phyloP scores from a whole-genome alignment of 2,797 vertebrate genomes.

The Phoxinus dragarum region DNA sequence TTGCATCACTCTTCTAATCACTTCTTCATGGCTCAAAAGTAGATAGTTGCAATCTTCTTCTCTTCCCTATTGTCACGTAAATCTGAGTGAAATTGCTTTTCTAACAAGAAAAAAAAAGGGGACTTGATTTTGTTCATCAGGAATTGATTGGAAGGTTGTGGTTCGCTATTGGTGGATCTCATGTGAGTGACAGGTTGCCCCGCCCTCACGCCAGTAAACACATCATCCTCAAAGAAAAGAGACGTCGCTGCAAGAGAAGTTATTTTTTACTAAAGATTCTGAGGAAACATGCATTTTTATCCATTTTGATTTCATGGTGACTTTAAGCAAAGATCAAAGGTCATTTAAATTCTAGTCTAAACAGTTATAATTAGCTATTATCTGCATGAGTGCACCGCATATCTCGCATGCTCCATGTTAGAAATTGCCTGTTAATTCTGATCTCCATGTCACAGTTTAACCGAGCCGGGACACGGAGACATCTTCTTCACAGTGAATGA shows the following conservation, averaged over 20 bases:
- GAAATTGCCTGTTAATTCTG: slow-evolving; percentile 17
- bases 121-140: neutral
- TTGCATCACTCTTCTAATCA: neutral
- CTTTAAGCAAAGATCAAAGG: slow-evolving; percentile 8
- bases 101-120: neutral
- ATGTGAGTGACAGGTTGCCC: neutral
- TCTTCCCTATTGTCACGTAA: neutral
- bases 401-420: neutral
- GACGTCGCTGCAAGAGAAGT: neutral
- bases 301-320: neutral
- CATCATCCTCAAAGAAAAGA: neutral
- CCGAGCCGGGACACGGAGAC: slow-evolving; percentile 16
- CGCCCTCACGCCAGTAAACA: neutral
- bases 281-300: neutral
- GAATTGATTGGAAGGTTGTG: neutral
- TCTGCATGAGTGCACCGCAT: slow-evolving; percentile 14
- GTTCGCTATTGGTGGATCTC: neutral
- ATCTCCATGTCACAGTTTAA: slow-evolving; percentile 10
- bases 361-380: slow-evolving; percentile 1
- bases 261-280: neutral
- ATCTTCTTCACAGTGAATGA: slow-evolving; percentile 63
- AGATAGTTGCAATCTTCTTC: neutral
- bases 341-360: neutral
- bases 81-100: neutral
- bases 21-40: neutral